Evolutionary conservation across 2,113 vertebrate genomes (phyloP).

Genomic region (Colossoma macropomum): DNA sequence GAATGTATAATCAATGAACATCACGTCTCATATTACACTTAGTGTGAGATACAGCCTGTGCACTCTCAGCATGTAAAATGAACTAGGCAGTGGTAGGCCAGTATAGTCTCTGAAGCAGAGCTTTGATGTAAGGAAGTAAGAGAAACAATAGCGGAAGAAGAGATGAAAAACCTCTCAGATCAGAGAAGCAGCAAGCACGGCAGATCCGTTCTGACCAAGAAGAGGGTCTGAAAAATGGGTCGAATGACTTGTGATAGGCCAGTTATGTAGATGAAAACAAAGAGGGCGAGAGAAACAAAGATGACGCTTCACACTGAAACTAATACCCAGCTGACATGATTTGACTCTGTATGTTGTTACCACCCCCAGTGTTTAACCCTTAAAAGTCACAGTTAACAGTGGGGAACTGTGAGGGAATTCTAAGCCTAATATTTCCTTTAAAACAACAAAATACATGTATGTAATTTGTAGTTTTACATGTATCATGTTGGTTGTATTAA

Average conservation of each 20-base stretch:
- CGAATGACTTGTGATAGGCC: not conserved
- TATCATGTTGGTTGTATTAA: no score
- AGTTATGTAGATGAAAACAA: not conserved
- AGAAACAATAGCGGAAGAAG: not conserved
- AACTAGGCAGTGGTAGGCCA: not conserved
- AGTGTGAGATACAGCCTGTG: not conserved
- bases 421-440: no score
- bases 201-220: not conserved
- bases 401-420: no score
- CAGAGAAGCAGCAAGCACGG: not conserved
- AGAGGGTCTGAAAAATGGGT: not conserved
- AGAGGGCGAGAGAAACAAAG: not conserved
- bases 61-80: not conserved
- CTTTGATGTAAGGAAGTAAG: no score
- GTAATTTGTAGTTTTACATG: no score
- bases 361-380: no score
- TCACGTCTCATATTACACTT: not conserved
- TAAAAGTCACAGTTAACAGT: no score
- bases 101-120: not conserved
- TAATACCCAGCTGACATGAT: no score
- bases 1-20: not conserved
- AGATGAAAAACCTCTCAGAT: not conserved
- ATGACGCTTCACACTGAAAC: no score
- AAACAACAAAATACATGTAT: no score
- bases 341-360: no score